phyloP scores from a whole-genome alignment of 1,140 invertebrate genomes.

The Macrotrachela quadricornifera region DNA sequence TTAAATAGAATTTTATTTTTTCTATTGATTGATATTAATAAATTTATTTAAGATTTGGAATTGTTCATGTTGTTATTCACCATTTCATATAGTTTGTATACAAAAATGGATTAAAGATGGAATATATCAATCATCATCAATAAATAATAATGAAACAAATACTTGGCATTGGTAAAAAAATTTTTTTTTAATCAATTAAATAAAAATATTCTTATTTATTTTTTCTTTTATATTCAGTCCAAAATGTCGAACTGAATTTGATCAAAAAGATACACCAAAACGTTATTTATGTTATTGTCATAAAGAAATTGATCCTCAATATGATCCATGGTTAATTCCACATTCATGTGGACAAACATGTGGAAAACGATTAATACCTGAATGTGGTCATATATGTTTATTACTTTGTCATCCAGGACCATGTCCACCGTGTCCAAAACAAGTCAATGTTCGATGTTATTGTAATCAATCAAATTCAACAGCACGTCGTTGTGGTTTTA shows the following conservation, averaged over 20 bases:
- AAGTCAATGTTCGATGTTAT: conserved; percentile 43
- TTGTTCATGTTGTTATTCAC: conserved; percentile 51
- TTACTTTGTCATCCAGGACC: conserved; percentile 68
- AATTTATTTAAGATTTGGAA: conserved; percentile 53
- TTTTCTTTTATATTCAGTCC: conserved; percentile 41
- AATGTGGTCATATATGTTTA: conserved; percentile 58
- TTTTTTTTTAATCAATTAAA: background rate
- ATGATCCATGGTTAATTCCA: conserved; percentile 61
- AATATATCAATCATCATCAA: conserved; percentile 38
- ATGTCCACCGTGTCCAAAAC: conserved; percentile 65
- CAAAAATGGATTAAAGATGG: conserved; percentile 77
- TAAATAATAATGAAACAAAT: conserved; percentile 16
- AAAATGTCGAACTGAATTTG: conserved; percentile 63
- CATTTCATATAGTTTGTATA: conserved; percentile 67
- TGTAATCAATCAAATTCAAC: conserved; percentile 42
- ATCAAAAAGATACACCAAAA: conserved; percentile 46
- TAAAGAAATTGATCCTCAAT: conserved; percentile 49
- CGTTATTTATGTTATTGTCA: conserved; percentile 61
- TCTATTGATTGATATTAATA: background rate
- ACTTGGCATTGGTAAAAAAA: conserved; percentile 34
- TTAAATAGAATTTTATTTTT: background rate
- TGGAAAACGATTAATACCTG: conserved; percentile 39
- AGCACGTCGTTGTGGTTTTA: conserved; percentile 48
- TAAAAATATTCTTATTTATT: background rate
- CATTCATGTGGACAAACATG: conserved; percentile 76